These are phyloP conservation scores for Teleogryllus oceanicus DNA, from an alignment of 2,888 invertebrate genomes.

Conservation along the genomic window DNA sequence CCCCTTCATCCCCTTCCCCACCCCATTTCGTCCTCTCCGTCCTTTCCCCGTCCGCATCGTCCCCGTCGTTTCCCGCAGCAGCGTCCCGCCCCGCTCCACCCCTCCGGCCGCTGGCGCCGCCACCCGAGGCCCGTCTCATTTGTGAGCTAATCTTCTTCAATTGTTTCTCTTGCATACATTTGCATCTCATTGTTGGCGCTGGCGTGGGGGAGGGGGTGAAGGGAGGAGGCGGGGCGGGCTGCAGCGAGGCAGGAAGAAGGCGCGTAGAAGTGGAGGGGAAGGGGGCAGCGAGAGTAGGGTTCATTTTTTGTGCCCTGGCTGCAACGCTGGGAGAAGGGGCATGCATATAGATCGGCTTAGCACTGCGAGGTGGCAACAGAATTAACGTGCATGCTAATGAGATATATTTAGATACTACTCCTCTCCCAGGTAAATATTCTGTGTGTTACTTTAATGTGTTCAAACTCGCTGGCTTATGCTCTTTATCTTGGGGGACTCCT, in stretches of 20 bases:
- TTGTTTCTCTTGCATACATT: conserved; percentile 31
- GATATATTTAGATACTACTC: neutral
- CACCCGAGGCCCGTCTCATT: neutral
- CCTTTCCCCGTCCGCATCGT: neutral
- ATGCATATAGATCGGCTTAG: conserved; percentile 9
- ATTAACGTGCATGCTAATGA: neutral
- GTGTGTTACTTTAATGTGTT: neutral
- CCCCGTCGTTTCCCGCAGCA: neutral
- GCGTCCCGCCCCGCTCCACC: neutral
- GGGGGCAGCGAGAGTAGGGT: neutral
- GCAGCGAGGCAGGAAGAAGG: too few species aligned
- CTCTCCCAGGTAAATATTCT: neutral
- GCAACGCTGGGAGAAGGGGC: neutral
- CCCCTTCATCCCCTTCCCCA: neutral
- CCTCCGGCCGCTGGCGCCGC: neutral
- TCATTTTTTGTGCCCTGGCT: neutral
- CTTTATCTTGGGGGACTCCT: too few species aligned
- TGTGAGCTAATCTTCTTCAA: conserved; percentile 29
- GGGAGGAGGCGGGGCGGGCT: too few species aligned
- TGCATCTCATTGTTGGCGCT: conserved; percentile 24
- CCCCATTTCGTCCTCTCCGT: neutral
- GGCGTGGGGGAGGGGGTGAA: neutral
- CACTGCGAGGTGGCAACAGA: neutral
- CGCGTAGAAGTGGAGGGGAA: too few species aligned
- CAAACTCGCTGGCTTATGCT: too few species aligned